phyloP scores from a whole-genome alignment of 2,888 invertebrate genomes.

The Metellina segmentata region DNA sequence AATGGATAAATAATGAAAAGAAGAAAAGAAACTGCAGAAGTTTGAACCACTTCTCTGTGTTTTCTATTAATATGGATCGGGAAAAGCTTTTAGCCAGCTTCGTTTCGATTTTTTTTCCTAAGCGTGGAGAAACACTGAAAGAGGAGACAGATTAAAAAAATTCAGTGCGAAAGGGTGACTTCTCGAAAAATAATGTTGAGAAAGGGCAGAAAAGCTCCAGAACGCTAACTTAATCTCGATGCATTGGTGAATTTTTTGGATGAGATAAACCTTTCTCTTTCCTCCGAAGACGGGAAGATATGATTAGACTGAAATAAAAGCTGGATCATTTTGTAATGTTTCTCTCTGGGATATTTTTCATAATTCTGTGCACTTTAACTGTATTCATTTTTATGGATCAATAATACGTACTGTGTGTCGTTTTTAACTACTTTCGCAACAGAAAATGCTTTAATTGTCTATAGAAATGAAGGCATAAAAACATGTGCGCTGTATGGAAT shows the following conservation, averaged over 20 bases:
- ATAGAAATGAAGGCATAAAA: too few species aligned
- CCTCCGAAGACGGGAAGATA: neutral
- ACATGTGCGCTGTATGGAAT: too few species aligned
- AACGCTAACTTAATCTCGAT: neutral
- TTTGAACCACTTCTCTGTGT: constrained; percentile 37
- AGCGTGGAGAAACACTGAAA: constrained; percentile 1
- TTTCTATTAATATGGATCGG: constrained; percentile 67
- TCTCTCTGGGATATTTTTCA: too few species aligned
- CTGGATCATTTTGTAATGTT: neutral
- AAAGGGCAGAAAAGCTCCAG: neutral
- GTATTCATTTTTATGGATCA: too few species aligned
- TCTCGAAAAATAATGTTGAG: neutral
- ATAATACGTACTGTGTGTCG: too few species aligned
- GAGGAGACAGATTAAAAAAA: constrained; percentile 26
- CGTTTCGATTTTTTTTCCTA: neutral
- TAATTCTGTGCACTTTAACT: too few species aligned
- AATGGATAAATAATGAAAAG: constrained; percentile 56
- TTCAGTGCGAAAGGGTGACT: constrained; percentile 23
- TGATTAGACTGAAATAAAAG: neutral
- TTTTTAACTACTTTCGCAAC: too few species aligned
- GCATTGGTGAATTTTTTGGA: neutral
- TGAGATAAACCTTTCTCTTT: neutral
- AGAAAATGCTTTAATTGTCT: too few species aligned
- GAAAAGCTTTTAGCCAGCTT: constrained; percentile 55
- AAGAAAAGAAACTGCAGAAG: neutral